Percentiles rank a stretch among this genome's conserved stretches.
Evolutionary conservation across 2,113 vertebrate species (phyloP).

Genomic region (Alethe diademata): DNA sequence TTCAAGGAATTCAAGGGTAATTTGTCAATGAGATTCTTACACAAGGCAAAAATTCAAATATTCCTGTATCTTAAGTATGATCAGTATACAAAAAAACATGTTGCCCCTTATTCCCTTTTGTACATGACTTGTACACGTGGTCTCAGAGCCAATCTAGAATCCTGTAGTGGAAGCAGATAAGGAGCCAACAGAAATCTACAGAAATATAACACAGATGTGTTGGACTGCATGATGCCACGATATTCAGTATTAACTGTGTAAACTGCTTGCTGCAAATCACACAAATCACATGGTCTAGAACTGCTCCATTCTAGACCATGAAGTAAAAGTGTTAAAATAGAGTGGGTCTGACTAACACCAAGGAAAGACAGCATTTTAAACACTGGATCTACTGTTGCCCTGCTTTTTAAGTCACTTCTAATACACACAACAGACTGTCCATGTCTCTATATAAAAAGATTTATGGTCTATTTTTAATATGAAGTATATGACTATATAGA

Average conservation of each 20-base stretch:
- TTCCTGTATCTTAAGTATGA: accelerated
- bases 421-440: background rate
- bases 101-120: background rate
- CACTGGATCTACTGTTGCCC: background rate
- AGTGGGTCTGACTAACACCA: background rate
- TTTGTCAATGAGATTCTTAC: background rate
- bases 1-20: background rate
- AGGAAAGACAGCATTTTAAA: background rate
- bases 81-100: background rate
- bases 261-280: background rate
- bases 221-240: background rate
- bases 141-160: background rate
- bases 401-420: background rate
- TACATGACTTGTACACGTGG: background rate
- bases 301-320: background rate
- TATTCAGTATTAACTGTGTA: background rate
- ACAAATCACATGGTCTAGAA: background rate
- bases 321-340: background rate
- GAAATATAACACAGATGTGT: background rate
- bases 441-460: background rate
- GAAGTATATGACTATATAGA: background rate
- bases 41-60: background rate
- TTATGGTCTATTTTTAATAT: background rate
- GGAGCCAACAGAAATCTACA: background rate
- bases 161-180: background rate